Percentiles rank a stretch among this genome's conserved stretches.
Conservation (phyloP, 2,888 invertebrate genomes). For the Caenorhabditis angaria region DNA sequence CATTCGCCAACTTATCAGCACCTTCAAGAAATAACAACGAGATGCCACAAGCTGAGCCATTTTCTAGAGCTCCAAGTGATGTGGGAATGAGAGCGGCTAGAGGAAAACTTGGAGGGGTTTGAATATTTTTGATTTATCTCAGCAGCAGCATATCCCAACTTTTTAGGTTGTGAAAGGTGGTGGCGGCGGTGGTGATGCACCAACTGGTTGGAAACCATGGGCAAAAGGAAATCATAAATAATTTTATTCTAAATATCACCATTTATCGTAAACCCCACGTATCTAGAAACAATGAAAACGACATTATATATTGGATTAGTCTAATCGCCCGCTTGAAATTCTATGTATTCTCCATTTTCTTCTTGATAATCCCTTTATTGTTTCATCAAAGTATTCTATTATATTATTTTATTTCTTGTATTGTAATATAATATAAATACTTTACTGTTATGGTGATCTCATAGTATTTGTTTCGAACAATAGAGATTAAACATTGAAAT, state of each 20-base stretch:
- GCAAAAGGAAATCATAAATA: conserved; percentile 29
- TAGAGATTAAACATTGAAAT: too few relatives aligned
- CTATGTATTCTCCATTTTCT: background rate
- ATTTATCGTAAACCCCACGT: background rate
- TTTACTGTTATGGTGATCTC: background rate
- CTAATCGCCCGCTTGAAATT: background rate
- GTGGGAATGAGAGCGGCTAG: conserved; percentile 48
- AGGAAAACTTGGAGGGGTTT: conserved; percentile 55
- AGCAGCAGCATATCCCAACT: too few relatives aligned
- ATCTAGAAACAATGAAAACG: too few relatives aligned
- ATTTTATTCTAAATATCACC: conserved; percentile 1
- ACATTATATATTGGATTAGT: too few relatives aligned
- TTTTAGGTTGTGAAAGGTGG: conserved; percentile 51
- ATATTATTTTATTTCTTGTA: background rate
- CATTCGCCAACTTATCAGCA: conserved; percentile 36
- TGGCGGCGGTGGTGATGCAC: conserved; percentile 50
- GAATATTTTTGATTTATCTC: background rate
- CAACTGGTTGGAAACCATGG: conserved; percentile 58
- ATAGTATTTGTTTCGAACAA: too few relatives aligned
- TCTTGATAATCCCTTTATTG: background rate
- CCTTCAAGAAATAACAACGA: conserved; percentile 7
- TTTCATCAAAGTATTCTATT: too few relatives aligned
- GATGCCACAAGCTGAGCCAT: background rate
- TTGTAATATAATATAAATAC: background rate
- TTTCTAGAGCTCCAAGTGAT: conserved; percentile 11